phyloP scores from a whole-genome alignment of 2,888 invertebrate genomes.

The Colletes collaris region DNA sequence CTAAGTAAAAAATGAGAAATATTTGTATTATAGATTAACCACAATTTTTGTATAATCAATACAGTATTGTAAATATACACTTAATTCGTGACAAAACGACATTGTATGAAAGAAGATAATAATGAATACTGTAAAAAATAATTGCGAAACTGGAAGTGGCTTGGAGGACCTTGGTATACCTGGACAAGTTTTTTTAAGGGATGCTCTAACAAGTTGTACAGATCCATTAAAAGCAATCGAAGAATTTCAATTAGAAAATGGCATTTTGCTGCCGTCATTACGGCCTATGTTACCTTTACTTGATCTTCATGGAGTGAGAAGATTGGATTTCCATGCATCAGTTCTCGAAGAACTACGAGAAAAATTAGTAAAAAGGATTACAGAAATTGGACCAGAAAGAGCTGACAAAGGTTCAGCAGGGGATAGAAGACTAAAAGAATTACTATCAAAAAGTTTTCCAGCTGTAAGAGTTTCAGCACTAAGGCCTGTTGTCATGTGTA shows the following conservation, averaged over 20 bases:
- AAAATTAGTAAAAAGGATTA: constrained; percentile 87
- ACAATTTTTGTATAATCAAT: neutral
- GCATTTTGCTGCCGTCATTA: constrained; percentile 94
- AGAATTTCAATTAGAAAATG: constrained; percentile 96
- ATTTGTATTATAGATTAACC: neutral
- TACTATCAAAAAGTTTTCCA: constrained; percentile 96
- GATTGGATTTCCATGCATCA: constrained; percentile 97
- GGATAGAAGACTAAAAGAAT: constrained; percentile 94
- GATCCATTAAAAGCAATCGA: constrained; percentile 99
- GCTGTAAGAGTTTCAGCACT: constrained; percentile 95
- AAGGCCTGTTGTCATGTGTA: constrained; percentile 97
- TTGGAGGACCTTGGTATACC: constrained; percentile 94
- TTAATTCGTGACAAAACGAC: constrained; percentile 13
- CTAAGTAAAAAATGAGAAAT: constrained; percentile 4
- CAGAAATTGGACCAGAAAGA: constrained; percentile 88
- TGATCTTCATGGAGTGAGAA: constrained; percentile 95
- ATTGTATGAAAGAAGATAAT: constrained; percentile 6
- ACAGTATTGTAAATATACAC: neutral
- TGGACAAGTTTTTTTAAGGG: constrained; percentile 92
- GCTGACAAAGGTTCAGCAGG: constrained; percentile 87
- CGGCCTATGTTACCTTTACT: constrained; percentile 97
- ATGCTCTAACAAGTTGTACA: constrained; percentile 96
- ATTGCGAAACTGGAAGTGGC: constrained; percentile 85
- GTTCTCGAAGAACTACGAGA: constrained; percentile 91
- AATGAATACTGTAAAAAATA: constrained; percentile 77